phyloP scores from a whole-genome alignment of 2,113 vertebrate species.

The Panurus biarmicus region DNA sequence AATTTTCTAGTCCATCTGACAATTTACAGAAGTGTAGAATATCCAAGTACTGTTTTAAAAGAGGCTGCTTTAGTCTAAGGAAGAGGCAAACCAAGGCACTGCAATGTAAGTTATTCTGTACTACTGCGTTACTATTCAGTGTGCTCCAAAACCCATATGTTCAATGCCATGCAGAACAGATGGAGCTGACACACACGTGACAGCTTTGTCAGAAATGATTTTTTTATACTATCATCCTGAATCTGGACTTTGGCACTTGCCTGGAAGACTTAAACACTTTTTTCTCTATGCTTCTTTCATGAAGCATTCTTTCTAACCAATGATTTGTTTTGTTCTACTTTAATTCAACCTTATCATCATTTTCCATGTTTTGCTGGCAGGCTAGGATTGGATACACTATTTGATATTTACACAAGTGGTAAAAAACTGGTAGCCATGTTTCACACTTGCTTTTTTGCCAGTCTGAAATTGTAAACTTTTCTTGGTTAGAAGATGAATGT shows the following conservation, averaged over 20 bases:
- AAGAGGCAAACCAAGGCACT: neutral
- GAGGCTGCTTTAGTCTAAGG: neutral
- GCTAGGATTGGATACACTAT: neutral
- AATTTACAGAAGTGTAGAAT: neutral
- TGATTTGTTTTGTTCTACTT: neutral
- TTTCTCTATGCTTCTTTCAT: neutral
- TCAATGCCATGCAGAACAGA: neutral
- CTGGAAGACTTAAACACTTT: neutral
- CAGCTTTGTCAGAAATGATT: neutral
- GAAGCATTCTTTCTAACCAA: neutral
- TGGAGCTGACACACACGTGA: neutral
- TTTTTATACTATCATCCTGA: neutral
- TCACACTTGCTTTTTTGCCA: neutral
- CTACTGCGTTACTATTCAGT: neutral
- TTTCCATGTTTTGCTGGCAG: neutral
- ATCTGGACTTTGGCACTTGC: neutral
- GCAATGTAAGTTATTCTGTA: neutral
- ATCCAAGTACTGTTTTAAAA: neutral
- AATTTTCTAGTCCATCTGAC: neutral
- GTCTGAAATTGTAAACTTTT: neutral
- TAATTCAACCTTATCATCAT: neutral
- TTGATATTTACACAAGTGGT: neutral
- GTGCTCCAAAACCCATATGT: neutral
- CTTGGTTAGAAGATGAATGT: neutral
- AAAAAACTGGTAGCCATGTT: neutral